Percentiles rank a stretch among this genome's conserved stretches.
phyloP scores from a whole-genome alignment of 2,888 invertebrate species.

The Lypha dubia region DNA sequence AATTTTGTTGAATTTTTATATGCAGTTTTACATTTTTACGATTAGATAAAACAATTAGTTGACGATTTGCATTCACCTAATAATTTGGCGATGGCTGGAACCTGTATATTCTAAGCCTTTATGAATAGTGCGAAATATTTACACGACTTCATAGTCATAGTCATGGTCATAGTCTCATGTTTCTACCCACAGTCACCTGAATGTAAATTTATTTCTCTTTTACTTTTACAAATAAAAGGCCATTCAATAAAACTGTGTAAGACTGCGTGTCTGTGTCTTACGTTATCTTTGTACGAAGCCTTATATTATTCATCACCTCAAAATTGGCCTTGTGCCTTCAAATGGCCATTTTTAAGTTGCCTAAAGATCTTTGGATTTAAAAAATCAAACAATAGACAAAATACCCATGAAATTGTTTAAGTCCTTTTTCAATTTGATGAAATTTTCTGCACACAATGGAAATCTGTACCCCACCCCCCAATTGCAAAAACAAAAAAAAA shows the following conservation, averaged over 20 bases:
- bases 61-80: too few species aligned
- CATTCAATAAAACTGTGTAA: background rate
- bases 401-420: slow-evolving; percentile 15
- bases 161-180: too few species aligned
- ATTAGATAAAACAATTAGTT: too few species aligned
- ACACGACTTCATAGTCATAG: too few species aligned
- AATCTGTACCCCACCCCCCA: background rate
- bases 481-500: too few species aligned
- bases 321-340: slow-evolving; percentile 17
- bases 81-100: too few species aligned
- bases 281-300: too few species aligned
- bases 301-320: background rate
- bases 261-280: background rate
- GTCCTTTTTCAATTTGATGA: slow-evolving; percentile 26
- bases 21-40: too few species aligned
- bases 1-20: too few species aligned
- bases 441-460: slow-evolving; percentile 16
- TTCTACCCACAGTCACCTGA: background rate
- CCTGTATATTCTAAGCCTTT: too few species aligned
- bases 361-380: background rate
- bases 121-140: too few species aligned
- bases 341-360: slow-evolving; percentile 8
- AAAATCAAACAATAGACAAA: slow-evolving; percentile 9
- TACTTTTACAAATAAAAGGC: background rate
- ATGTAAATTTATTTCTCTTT: background rate